Conservation (phyloP, 2,113 vertebrate species). For the Cryptotis parvus region DNA sequence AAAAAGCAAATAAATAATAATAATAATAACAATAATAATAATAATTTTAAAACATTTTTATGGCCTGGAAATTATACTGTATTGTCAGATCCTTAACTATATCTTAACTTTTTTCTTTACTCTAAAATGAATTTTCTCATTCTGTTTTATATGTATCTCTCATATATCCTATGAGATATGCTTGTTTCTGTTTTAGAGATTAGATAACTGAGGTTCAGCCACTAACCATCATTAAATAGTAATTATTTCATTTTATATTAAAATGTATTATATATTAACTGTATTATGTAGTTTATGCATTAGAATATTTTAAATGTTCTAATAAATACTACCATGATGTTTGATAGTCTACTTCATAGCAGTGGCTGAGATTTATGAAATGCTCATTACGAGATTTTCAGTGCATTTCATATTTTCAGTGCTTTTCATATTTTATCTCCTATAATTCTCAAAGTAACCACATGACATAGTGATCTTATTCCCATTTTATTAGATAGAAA, state of each 20-base stretch:
- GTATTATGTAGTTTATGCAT: not conserved
- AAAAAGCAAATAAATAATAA: no score
- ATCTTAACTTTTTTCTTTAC: not conserved
- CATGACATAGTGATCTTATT: conserved; percentile 21
- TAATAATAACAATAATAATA: no score
- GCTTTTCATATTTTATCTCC: conserved; percentile 32
- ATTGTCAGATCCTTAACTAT: conserved; percentile 5
- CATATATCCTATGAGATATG: not conserved
- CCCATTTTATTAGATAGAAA: conserved; percentile 6
- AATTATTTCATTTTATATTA: conserved; percentile 18
- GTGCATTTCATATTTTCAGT: not conserved
- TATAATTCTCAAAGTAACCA: not conserved
- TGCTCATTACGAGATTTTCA: not conserved
- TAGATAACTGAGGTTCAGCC: not conserved
- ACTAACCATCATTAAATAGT: conserved; percentile 1
- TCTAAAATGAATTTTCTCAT: not conserved
- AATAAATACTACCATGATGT: not conserved
- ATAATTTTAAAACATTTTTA: no score
- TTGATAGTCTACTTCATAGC: not conserved
- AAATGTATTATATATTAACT: not conserved
- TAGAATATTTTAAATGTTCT: not conserved
- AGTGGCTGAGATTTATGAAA: conserved; percentile 27
- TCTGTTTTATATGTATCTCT: conserved; percentile 4
- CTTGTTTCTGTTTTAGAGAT: conserved; percentile 9
- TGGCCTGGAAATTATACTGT: conserved; percentile 1